A percentile compares a stretch with the other conserved stretches of the same genome.
These are phyloP conservation scores for Rhopalosiphum nymphaeae DNA, from an alignment of 2,888 invertebrate genomes.

Conservation along the genomic window DNA sequence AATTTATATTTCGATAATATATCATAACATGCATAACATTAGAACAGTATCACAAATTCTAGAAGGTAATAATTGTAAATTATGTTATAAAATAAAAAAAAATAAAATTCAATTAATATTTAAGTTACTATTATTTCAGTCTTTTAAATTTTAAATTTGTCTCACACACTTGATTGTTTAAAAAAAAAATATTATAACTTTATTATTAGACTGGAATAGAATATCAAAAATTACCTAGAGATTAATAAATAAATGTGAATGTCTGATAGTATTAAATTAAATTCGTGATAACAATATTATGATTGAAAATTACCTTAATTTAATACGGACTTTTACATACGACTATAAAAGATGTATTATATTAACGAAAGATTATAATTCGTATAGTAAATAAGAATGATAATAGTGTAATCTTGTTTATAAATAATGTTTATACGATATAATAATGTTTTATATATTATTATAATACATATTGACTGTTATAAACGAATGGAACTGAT, in stretches of 20 bases:
- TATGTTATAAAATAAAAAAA: background rate
- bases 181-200: background rate
- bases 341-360: background rate
- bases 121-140: background rate
- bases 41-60: background rate
- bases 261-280: background rate
- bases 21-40: background rate
- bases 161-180: too few species aligned
- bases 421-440: background rate
- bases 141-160: background rate
- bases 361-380: background rate
- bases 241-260: background rate
- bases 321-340: background rate
- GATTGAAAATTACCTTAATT: background rate
- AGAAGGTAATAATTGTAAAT: background rate
- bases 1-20: background rate
- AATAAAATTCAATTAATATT: background rate
- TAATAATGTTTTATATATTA: background rate
- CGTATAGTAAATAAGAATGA: background rate
- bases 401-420: background rate
- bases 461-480: background rate
- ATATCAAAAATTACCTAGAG: background rate
- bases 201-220: background rate
- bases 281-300: background rate
- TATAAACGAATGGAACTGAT: background rate